Conservation (phyloP, 2,888 invertebrate species). For the Dolichopus griseipennis region DNA sequence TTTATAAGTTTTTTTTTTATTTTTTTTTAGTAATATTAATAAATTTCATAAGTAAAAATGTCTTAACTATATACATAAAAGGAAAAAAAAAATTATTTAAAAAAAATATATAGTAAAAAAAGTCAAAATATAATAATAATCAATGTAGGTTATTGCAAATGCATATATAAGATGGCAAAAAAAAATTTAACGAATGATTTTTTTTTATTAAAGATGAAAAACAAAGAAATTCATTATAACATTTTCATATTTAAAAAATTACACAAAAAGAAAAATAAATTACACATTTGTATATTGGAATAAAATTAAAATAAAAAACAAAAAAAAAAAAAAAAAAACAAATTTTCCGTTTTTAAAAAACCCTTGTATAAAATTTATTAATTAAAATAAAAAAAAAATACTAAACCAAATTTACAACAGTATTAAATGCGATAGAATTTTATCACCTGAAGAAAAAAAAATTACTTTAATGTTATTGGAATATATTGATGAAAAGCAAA, state of each 20-base stretch:
- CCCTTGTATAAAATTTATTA: background rate
- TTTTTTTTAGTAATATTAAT: background rate
- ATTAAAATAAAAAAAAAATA: slow-evolving; percentile 4
- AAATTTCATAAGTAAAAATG: background rate
- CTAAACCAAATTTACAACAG: background rate
- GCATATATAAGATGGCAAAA: background rate
- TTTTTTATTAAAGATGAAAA: background rate
- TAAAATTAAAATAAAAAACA: background rate
- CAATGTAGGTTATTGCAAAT: background rate
- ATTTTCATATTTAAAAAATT: background rate
- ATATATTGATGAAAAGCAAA: slow-evolving; percentile 6
- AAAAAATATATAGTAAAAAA: background rate
- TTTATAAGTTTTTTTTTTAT: background rate
- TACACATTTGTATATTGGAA: background rate
- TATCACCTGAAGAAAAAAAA: slow-evolving; percentile 2
- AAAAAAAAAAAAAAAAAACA: background rate
- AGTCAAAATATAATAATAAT: background rate
- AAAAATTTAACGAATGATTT: background rate
- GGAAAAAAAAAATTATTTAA: background rate
- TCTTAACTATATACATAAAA: background rate
- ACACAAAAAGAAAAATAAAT: background rate
- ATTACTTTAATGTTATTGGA: slow-evolving; percentile 6
- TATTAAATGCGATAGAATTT: slow-evolving; percentile 6
- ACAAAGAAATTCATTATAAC: background rate
- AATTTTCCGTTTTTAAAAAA: background rate